Evolutionary conservation across 2,797 vertebrate genomes (phyloP).

Genomic region (Amphiprion clarkii): DNA sequence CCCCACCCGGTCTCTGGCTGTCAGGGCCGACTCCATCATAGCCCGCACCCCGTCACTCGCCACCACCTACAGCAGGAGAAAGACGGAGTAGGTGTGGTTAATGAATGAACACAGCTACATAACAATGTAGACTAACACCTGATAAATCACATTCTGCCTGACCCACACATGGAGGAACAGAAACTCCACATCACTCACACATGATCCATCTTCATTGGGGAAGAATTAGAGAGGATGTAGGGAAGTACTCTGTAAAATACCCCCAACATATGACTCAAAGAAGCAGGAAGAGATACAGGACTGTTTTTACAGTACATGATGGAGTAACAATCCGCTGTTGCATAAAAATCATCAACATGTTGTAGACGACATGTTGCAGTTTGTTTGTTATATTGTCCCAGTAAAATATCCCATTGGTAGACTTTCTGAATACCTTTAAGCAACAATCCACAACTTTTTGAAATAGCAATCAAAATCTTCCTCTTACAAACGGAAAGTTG

Average conservation of each 20-base stretch:
- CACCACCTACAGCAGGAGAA: conserved; percentile 83
- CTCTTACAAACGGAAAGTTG: neutral
- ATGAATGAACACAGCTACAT: neutral
- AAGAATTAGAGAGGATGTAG: neutral
- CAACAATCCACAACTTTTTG: too few relatives aligned
- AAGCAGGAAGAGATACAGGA: too few relatives aligned
- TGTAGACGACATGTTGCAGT: too few relatives aligned
- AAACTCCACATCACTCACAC: conserved; percentile 5
- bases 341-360: too few relatives aligned
- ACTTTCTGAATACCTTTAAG: neutral
- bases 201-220: conserved; percentile 27
- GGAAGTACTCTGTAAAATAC: too few relatives aligned
- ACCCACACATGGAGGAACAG: conserved; percentile 1
- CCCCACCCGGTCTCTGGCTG: conserved; percentile 96
- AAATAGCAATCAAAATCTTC: neutral
- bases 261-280: too few relatives aligned
- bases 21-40: conserved; percentile 98
- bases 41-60: conserved; percentile 92
- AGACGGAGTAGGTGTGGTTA: conserved; percentile 9
- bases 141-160: conserved; percentile 24
- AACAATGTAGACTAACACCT: conserved; percentile 13
- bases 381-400: too few relatives aligned
- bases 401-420: too few relatives aligned
- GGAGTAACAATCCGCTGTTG: too few relatives aligned
- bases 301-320: too few relatives aligned